Evolutionary conservation across 2,113 vertebrate genomes (phyloP).

Genomic region (Rana temporaria): DNA sequence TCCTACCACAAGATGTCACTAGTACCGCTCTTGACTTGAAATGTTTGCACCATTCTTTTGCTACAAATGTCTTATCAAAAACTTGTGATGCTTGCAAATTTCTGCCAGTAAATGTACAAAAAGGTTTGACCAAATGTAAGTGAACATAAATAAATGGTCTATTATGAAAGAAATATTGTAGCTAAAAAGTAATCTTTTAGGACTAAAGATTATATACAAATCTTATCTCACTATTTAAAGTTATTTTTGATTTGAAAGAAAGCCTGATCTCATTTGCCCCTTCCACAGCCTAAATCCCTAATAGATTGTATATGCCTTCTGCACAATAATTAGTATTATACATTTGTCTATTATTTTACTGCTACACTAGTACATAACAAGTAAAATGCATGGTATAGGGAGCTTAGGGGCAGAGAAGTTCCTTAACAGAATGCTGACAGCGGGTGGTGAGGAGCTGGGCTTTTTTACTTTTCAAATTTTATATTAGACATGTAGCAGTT

Average conservation of each 20-base stretch:
- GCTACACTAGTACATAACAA: too few relatives aligned
- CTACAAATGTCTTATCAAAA: slow-evolving; percentile 78
- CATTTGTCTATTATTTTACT: too few relatives aligned
- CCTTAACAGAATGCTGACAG: too few relatives aligned
- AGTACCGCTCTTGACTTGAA: slow-evolving; percentile 70
- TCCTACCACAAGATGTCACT: slow-evolving; percentile 69
- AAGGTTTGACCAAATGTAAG: slow-evolving; percentile 26
- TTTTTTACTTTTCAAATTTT: too few relatives aligned
- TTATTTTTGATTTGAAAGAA: not conserved
- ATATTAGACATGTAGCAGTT: too few relatives aligned
- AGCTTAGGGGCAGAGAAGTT: too few relatives aligned
- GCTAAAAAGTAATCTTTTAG: not conserved
- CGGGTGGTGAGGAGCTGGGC: too few relatives aligned
- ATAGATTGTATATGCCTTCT: too few relatives aligned
- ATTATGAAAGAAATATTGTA: not conserved
- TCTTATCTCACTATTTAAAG: not conserved
- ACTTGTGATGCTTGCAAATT: slow-evolving; percentile 71
- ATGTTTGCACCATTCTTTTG: slow-evolving; percentile 81
- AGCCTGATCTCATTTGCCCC: too few relatives aligned
- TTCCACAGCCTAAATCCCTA: too few relatives aligned
- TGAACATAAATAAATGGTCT: slow-evolving; percentile 28
- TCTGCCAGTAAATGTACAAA: slow-evolving; percentile 50
- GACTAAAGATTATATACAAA: not conserved
- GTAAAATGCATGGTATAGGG: too few relatives aligned
- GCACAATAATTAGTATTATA: too few relatives aligned